Conservation (phyloP, 1,140 invertebrate genomes). For the Heliconius hermathena region DNA sequence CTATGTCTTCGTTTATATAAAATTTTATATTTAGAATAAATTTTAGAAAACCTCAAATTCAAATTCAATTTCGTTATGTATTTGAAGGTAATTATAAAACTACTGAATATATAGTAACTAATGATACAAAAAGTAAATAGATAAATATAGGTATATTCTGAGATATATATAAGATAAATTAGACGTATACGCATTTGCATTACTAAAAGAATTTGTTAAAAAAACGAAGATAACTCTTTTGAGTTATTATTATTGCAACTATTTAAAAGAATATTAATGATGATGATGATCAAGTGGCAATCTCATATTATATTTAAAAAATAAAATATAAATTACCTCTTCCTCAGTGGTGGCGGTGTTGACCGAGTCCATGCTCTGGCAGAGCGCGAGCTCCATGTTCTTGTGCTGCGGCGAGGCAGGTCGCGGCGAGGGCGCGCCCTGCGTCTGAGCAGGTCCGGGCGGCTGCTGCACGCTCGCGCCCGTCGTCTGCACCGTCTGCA, state of each 20-base stretch:
- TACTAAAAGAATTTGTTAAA: too few species aligned
- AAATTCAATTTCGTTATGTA: too few species aligned
- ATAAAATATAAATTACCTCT: slow-evolving; percentile 84
- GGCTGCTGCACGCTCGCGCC: slow-evolving; percentile 58
- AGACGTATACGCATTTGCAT: too few species aligned
- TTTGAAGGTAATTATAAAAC: too few species aligned
- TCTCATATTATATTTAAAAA: neutral
- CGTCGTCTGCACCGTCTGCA: slow-evolving; percentile 41
- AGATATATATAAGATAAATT: too few species aligned
- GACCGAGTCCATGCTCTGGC: slow-evolving; percentile 95
- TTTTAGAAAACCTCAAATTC: neutral
- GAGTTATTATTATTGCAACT: neutral
- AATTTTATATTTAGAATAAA: neutral
- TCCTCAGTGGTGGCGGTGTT: slow-evolving; percentile 95
- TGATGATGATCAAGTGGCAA: neutral
- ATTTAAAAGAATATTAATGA: neutral
- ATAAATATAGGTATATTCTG: too few species aligned
- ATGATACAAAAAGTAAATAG: too few species aligned
- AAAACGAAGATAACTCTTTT: too few species aligned
- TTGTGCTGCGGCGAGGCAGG: slow-evolving; percentile 70
- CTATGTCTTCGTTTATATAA: neutral
- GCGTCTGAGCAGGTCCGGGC: slow-evolving; percentile 52
- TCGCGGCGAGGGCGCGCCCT: slow-evolving; percentile 67
- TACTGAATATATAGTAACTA: too few species aligned
- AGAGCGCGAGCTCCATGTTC: slow-evolving; percentile 82